Percentiles rank a stretch among this genome's conserved stretches.
Conservation (phyloP, 2,797 vertebrate genomes). For the Emydoidea blandingii region DNA sequence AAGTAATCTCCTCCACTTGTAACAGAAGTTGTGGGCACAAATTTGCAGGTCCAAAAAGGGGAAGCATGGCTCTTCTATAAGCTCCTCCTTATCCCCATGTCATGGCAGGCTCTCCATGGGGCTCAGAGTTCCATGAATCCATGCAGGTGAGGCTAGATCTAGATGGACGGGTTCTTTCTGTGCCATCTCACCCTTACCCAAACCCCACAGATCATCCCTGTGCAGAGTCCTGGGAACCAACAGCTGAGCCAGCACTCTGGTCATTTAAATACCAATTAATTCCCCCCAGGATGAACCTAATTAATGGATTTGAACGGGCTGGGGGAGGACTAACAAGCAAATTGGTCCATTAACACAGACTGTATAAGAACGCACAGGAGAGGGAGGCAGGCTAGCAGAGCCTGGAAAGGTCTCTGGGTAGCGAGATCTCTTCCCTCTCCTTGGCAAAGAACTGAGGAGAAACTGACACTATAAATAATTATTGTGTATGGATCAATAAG, state of each 20-base stretch:
- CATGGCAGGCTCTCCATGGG: fast-evolving
- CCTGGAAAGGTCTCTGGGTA: background rate
- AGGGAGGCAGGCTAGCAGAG: background rate
- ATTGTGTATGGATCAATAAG: background rate
- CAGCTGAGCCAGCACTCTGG: background rate
- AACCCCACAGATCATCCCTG: background rate
- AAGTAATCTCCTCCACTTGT: background rate
- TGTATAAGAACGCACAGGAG: background rate
- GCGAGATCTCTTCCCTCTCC: background rate
- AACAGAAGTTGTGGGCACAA: background rate
- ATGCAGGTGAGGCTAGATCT: background rate
- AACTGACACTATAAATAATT: background rate
- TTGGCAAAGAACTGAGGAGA: background rate
- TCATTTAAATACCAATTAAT: background rate
- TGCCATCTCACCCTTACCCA: background rate
- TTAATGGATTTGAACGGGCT: background rate
- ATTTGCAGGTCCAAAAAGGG: fast-evolving
- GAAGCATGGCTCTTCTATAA: background rate
- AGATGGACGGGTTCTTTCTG: background rate
- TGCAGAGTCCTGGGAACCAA: background rate
- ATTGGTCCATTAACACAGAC: background rate
- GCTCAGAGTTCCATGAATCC: background rate
- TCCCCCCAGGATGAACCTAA: background rate
- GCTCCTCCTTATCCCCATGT: background rate
- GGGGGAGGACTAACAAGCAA: background rate